These are phyloP conservation scores for Phoebastria nigripes DNA, from an alignment of 2,797 vertebrate genomes.

Conservation along the genomic window DNA sequence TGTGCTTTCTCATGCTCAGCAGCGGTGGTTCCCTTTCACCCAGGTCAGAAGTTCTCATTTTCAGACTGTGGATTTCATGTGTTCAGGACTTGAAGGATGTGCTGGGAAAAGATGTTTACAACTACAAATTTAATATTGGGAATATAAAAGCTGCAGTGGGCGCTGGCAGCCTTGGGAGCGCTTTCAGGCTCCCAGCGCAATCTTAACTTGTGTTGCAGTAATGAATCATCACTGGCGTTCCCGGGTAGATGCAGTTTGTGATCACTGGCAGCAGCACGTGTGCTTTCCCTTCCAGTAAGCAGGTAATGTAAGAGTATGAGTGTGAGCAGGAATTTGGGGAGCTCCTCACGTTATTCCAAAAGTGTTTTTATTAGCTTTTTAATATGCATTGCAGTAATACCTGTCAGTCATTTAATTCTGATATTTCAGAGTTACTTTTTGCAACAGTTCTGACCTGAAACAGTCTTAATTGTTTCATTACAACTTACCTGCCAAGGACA, in stretches of 20 bases:
- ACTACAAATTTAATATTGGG: fast-evolving
- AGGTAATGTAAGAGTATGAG: not conserved
- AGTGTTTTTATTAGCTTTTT: not conserved
- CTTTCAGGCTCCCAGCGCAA: fast-evolving
- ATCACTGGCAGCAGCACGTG: not conserved
- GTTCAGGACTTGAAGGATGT: not conserved
- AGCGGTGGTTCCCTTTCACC: not conserved
- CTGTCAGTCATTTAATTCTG: not conserved
- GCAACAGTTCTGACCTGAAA: constrained; percentile 3
- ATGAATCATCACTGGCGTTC: not conserved
- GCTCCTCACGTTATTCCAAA: fast-evolving
- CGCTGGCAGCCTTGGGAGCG: fast-evolving
- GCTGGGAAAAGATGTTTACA: not conserved
- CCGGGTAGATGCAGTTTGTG: not conserved
- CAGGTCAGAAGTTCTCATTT: not conserved
- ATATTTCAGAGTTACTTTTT: not conserved
- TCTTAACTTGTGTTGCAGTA: not conserved
- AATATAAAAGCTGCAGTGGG: not conserved
- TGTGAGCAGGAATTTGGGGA: not conserved
- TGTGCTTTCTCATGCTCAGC: fast-evolving
- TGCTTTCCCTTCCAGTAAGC: not conserved
- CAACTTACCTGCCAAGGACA: not conserved
- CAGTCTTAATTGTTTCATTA: not conserved
- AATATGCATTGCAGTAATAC: not conserved
- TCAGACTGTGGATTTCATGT: not conserved